Percentiles rank a stretch among this genome's conserved stretches.
phyloP scores from a whole-genome alignment of 2,113 vertebrate genomes.

The Meles meles region DNA sequence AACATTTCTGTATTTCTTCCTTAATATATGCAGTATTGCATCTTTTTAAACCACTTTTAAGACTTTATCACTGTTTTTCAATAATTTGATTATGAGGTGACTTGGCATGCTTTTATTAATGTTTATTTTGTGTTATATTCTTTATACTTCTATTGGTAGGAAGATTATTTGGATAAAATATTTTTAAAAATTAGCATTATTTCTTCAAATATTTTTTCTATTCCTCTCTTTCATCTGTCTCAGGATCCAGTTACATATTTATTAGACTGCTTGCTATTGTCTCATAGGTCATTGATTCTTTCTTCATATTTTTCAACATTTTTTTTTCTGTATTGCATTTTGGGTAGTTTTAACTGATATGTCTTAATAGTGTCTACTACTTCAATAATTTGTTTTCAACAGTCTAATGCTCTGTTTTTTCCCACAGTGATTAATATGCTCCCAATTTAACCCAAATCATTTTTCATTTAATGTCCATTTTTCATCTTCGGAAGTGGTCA shows the following conservation, averaged over 20 bases:
- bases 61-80: not conserved
- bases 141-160: not conserved
- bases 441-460: not conserved
- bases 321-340: not conserved
- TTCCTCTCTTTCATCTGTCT: not conserved
- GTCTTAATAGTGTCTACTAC: not conserved
- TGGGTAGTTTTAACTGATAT: not conserved
- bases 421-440: not conserved
- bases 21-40: not conserved
- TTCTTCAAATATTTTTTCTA: not conserved
- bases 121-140: not conserved
- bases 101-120: not conserved
- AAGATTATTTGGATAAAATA: not conserved
- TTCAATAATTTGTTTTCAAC: not conserved
- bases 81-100: not conserved
- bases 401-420: not conserved
- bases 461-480: not conserved
- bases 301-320: not conserved
- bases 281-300: not conserved
- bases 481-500: not conserved
- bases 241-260: not conserved
- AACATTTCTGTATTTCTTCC: not conserved
- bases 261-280: not conserved
- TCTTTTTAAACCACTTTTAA: not conserved
- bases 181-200: not conserved